Evolutionary conservation across 2,888 invertebrate genomes (phyloP).

Genomic region (Ennomos erosarius): DNA sequence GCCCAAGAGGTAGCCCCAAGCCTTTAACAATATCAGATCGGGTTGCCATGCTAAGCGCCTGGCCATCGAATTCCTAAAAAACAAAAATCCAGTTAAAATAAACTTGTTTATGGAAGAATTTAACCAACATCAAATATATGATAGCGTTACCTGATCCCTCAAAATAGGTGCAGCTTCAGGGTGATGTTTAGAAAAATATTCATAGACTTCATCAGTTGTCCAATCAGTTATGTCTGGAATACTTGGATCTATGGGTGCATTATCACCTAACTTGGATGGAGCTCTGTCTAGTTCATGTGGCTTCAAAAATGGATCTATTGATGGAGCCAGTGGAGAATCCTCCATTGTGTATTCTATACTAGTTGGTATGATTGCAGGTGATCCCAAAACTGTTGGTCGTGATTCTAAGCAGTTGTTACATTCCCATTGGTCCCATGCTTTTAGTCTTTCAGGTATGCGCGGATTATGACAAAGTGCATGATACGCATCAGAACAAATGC

Average conservation of each 20-base stretch:
- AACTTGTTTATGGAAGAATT: neutral
- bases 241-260: constrained; percentile 85
- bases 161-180: constrained; percentile 93
- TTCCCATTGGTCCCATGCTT: constrained; percentile 88
- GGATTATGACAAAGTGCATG: constrained; percentile 93
- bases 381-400: constrained; percentile 65
- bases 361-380: constrained; percentile 67
- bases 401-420: constrained; percentile 88
- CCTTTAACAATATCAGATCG: constrained; percentile 93
- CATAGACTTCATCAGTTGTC: constrained; percentile 93
- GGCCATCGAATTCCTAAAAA: constrained; percentile 95
- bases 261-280: constrained; percentile 67
- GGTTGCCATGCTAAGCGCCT: constrained; percentile 92
- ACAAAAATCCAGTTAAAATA: neutral
- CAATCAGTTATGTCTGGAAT: constrained; percentile 93
- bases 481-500: constrained; percentile 93
- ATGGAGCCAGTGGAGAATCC: constrained; percentile 54
- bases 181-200: constrained; percentile 91
- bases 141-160: constrained; percentile 88
- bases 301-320: constrained; percentile 73
- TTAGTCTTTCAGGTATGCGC: constrained; percentile 83
- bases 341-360: constrained; percentile 62
- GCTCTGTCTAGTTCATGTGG: constrained; percentile 78
- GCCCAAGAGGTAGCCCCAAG: constrained; percentile 93
- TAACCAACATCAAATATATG: neutral